A percentile compares a stretch with the other conserved stretches of the same genome.
phyloP scores from a whole-genome alignment of 2,797 vertebrate genomes.

The Darevskia nairensis region DNA sequence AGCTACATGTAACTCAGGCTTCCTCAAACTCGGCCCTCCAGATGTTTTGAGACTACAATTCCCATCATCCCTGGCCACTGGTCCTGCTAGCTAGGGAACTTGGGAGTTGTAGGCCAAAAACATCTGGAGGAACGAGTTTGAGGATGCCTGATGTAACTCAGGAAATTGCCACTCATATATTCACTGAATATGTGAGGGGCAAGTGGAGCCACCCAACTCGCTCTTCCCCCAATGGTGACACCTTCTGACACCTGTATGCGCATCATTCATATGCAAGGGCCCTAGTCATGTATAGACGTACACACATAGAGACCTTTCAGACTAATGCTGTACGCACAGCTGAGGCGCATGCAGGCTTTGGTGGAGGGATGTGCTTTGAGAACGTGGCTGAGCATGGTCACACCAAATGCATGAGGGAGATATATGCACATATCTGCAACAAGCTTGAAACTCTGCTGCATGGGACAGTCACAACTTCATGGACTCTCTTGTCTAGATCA shows the following conservation, averaged over 20 bases:
- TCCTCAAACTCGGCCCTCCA: too few species aligned
- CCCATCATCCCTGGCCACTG: too few species aligned
- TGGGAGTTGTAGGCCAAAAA: too few species aligned
- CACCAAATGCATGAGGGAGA: not conserved
- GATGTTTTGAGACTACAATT: too few species aligned
- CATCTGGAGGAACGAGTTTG: too few species aligned
- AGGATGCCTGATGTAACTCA: too few species aligned
- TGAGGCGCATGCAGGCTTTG: not conserved
- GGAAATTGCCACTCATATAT: too few species aligned
- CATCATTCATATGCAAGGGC: not conserved
- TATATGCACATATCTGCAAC: not conserved
- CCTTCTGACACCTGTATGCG: not conserved
- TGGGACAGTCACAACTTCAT: not conserved
- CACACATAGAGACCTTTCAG: not conserved
- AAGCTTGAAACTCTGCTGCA: constrained; percentile 22
- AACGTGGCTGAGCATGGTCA: not conserved
- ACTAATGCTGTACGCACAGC: not conserved
- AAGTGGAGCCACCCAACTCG: not conserved
- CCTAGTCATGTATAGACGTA: not conserved
- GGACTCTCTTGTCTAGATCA: not conserved
- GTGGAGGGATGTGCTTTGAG: not conserved
- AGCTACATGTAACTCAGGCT: too few species aligned
- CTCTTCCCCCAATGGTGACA: not conserved
- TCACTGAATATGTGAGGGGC: not conserved
- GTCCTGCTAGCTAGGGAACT: too few species aligned